A percentile compares a stretch with the other conserved stretches of the same genome.
phyloP scores from a whole-genome alignment of 2,797 vertebrate species.

The Lepidocolaptes lacrymiger region DNA sequence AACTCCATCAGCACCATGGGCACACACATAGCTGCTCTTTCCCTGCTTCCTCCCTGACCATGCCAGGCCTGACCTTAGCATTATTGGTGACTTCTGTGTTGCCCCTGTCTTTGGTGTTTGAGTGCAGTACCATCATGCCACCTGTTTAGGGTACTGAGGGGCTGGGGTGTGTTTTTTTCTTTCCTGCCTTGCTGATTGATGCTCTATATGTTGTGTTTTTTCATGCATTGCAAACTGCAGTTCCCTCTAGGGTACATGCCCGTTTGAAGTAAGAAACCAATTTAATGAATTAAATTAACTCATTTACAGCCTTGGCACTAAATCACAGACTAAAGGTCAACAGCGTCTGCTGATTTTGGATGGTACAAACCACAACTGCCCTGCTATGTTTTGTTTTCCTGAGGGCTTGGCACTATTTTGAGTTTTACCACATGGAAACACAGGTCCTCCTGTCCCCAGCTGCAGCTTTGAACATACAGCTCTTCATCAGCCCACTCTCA shows the following conservation, averaged over 20 bases:
- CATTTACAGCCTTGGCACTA: background rate
- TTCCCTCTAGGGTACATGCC: background rate
- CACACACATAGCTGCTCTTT: background rate
- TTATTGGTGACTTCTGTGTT: background rate
- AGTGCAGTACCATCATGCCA: background rate
- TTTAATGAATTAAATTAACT: background rate
- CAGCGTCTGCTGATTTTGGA: background rate
- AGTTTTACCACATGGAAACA: background rate
- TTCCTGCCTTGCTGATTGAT: background rate
- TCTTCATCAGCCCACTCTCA: background rate
- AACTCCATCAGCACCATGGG: background rate
- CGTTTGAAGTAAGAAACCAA: background rate
- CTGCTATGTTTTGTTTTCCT: background rate
- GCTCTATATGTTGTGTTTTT: background rate
- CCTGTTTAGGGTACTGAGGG: background rate
- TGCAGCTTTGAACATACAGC: background rate
- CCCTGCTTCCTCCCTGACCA: accelerated
- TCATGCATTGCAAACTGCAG: background rate
- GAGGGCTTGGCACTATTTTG: background rate
- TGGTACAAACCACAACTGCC: background rate
- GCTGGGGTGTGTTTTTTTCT: background rate
- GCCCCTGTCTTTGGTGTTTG: background rate
- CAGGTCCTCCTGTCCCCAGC: background rate
- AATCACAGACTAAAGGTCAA: slow-evolving; percentile 20
- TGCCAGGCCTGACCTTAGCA: accelerated